Percentiles rank a stretch among this genome's conserved stretches.
Conservation (phyloP, 1,140 invertebrate species). For the Calycopis cecrops region DNA sequence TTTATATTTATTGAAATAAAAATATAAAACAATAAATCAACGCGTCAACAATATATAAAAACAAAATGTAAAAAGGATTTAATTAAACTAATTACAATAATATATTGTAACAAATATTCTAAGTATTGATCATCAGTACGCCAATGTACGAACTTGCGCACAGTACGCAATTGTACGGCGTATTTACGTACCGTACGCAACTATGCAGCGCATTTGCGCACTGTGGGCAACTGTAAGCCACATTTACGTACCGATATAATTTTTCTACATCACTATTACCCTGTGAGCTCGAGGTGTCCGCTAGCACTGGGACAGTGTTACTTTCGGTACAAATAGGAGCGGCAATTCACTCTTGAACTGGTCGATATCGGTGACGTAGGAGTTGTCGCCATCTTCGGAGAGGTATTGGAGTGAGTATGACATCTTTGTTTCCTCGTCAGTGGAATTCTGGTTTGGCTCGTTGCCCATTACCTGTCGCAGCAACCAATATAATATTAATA, state of each 20-base stretch:
- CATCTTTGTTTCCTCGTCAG: conserved; percentile 23
- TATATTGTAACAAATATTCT: too few relatives aligned
- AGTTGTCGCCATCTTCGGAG: conserved; percentile 33
- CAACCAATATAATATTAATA: too few relatives aligned
- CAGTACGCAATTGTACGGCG: too few relatives aligned
- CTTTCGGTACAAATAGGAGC: conserved; percentile 40
- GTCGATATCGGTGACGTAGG: conserved; percentile 46
- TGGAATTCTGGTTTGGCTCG: conserved; percentile 33
- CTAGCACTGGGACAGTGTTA: conserved; percentile 46
- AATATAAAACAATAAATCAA: too few relatives aligned
- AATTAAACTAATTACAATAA: conserved; percentile 1
- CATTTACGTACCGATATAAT: too few relatives aligned
- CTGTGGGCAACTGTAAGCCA: too few relatives aligned
- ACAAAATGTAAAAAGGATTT: conserved; percentile 5
- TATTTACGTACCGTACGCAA: too few relatives aligned
- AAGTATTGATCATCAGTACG: neutral
- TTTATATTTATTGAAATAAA: too few relatives aligned
- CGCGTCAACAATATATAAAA: conserved; percentile 6
- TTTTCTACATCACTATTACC: too few relatives aligned
- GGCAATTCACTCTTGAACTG: conserved; percentile 43
- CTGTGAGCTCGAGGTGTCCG: neutral
- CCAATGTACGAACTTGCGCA: too few relatives aligned
- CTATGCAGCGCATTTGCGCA: too few relatives aligned
- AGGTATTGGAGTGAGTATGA: conserved; percentile 39
- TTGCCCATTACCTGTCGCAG: conserved; percentile 51